These are phyloP conservation scores for Netelia virgata DNA, from an alignment of 2,888 invertebrate genomes.

Conservation along the genomic window DNA sequence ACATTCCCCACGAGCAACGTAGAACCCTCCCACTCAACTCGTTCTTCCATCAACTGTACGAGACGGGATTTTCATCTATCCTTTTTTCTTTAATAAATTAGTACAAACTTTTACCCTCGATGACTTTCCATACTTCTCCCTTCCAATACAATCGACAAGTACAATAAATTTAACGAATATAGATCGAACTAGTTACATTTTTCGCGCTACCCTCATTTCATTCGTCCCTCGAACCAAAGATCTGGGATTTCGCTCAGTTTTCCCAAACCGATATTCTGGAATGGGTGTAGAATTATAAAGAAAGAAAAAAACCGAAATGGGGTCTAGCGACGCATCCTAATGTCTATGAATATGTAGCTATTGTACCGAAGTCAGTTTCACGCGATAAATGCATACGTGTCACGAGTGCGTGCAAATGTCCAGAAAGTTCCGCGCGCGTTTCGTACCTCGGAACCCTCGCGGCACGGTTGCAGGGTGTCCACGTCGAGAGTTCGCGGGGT, in stretches of 20 bases:
- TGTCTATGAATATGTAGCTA: neutral
- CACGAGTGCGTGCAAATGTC: constrained; percentile 41
- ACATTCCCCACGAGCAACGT: constrained; percentile 60
- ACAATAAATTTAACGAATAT: neutral
- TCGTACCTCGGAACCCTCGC: constrained; percentile 45
- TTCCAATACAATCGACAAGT: neutral
- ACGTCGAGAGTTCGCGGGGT: constrained; percentile 34
- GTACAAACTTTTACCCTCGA: neutral
- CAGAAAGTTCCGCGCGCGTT: constrained; percentile 31
- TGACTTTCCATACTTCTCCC: neutral
- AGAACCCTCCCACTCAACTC: constrained; percentile 25
- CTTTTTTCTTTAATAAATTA: neutral
- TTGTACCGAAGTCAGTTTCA: constrained; percentile 1
- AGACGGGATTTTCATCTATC: constrained; percentile 14
- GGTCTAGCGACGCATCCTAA: neutral
- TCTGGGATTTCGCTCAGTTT: too few species aligned
- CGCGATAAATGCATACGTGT: constrained; percentile 34
- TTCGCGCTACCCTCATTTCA: too few species aligned
- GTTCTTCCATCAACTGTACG: constrained; percentile 55
- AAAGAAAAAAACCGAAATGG: too few species aligned
- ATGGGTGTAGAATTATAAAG: too few species aligned
- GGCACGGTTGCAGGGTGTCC: constrained; percentile 41
- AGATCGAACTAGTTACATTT: too few species aligned
- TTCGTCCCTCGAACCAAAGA: too few species aligned
- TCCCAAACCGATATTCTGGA: too few species aligned